Evolutionary conservation across 2,888 invertebrate species (phyloP), one percentile per base, ranked within the genome.

Genomic region (Diarsia rubi): DNA sequence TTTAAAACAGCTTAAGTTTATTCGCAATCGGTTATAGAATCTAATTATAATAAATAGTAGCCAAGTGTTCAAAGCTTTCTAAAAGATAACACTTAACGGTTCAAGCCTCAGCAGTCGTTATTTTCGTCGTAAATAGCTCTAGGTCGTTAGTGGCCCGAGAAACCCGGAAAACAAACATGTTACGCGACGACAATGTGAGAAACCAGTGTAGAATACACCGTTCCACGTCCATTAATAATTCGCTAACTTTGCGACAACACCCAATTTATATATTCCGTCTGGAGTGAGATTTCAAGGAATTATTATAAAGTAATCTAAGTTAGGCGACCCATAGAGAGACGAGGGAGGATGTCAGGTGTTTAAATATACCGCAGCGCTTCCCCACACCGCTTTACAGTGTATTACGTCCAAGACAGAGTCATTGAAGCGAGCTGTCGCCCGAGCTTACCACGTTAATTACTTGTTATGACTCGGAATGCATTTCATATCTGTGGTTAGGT

Each of bases 271-370:
- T 90, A 93, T 94, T 92, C 92, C 90, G 91, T 92, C 92, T 93
- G 90, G 92, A 93, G 91, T 92, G 91, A 93, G 92, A 93, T 93
- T 93, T 92, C 90, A 90, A 89, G 84, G 91, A 91, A 94, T 95
- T 94, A 95, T 95, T 96, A 95, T 94, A 94, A 95, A 95, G 96
- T 94, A 95, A 96, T 96, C 94, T 94, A 95, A 96, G 95, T 96
- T 96, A 93, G 93, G 82, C 92, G 92, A 92, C 89, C 92, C 92
- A 91, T 88, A 89, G 91, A 90, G 91, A 90, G 91, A 91, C 91
- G 91, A 90, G 92, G 90, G 92, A 62, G 91, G 92, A 91, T 94
- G 95, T 94, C 94, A 95, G 94, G 93, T 95, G 94, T 94, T 95
- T 93, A 94, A 94, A 94, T 94, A 94, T 93, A 94, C 91, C 90